Evolutionary conservation across 1,140 invertebrate species (phyloP).

Genomic region (Drosophila grimshawi): DNA sequence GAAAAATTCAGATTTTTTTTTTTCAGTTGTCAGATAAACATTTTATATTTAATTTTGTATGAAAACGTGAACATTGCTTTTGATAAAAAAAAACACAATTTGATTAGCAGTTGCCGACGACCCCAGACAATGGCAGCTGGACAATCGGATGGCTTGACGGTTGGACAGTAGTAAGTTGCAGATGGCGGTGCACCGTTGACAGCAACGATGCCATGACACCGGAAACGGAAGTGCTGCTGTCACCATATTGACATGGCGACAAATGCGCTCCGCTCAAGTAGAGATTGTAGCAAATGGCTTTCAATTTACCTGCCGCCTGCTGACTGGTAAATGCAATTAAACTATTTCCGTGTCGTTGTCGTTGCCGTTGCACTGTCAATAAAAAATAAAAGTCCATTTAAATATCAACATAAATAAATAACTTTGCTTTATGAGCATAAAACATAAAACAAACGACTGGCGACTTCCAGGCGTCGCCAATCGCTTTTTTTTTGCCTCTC

Average conservation of each 20-base stretch:
- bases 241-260: conserved; percentile 78
- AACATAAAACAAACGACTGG: conserved; percentile 22
- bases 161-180: conserved; percentile 27
- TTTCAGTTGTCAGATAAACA: conserved; percentile 38
- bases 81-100: conserved; percentile 69
- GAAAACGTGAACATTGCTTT: conserved; percentile 53
- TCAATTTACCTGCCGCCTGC: conserved; percentile 47
- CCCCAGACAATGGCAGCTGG: conserved; percentile 32
- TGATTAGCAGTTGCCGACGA: conserved; percentile 54
- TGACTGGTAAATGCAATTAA: conserved; percentile 69
- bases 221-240: conserved; percentile 79
- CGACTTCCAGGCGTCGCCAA: conserved; percentile 56
- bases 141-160: conserved; percentile 5
- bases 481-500: conserved; percentile 25
- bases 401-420: conserved; percentile 71
- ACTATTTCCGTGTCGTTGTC: conserved; percentile 73
- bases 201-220: conserved; percentile 56
- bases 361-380: conserved; percentile 44
- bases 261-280: conserved; percentile 73
- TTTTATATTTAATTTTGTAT: conserved; percentile 67
- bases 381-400: conserved; percentile 38
- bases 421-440: conserved; percentile 37
- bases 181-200: conserved; percentile 32
- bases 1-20: conserved; percentile 31
- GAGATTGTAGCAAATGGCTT: conserved; percentile 70